Conservation (phyloP, 2,113 vertebrate species). For the Polypterus bichir region DNA sequence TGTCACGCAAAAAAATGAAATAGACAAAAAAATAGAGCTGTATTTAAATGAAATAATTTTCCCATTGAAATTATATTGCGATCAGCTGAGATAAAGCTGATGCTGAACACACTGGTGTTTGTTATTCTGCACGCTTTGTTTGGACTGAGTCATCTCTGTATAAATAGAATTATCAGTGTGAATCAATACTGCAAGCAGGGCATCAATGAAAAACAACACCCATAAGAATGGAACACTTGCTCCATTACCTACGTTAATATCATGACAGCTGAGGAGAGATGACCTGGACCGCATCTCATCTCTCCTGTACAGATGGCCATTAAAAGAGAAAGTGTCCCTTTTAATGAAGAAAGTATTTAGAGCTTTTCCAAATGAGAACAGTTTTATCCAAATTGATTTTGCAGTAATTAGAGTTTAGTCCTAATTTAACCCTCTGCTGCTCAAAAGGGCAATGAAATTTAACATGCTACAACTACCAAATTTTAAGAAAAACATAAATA, state of each 20-base stretch:
- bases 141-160: slow-evolving; percentile 75
- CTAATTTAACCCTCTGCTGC: slow-evolving; percentile 31
- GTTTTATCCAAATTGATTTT: slow-evolving; percentile 37
- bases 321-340: slow-evolving; percentile 95
- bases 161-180: slow-evolving; percentile 97
- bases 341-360: slow-evolving; percentile 73
- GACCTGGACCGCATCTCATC: slow-evolving; percentile 90
- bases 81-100: slow-evolving; percentile 67
- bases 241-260: slow-evolving; percentile 98
- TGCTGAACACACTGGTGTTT: slow-evolving; percentile 70
- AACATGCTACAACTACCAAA: too few species aligned
- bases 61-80: slow-evolving; percentile 54
- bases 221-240: slow-evolving; percentile 86
- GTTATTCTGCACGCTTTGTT: slow-evolving; percentile 72
- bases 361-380: slow-evolving; percentile 51
- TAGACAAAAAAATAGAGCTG: slow-evolving; percentile 39
- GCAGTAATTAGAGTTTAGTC: slow-evolving; percentile 36
- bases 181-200: slow-evolving; percentile 70
- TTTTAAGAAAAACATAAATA: neutral
- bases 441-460: slow-evolving; percentile 2
- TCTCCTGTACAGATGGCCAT: slow-evolving; percentile 98
- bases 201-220: slow-evolving; percentile 90
- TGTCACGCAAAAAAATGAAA: slow-evolving; percentile 34
- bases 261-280: slow-evolving; percentile 97
- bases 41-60: slow-evolving; percentile 40